Evolutionary conservation across 1,140 invertebrate genomes (phyloP).

Genomic region (Leptopilina boulardi): DNA sequence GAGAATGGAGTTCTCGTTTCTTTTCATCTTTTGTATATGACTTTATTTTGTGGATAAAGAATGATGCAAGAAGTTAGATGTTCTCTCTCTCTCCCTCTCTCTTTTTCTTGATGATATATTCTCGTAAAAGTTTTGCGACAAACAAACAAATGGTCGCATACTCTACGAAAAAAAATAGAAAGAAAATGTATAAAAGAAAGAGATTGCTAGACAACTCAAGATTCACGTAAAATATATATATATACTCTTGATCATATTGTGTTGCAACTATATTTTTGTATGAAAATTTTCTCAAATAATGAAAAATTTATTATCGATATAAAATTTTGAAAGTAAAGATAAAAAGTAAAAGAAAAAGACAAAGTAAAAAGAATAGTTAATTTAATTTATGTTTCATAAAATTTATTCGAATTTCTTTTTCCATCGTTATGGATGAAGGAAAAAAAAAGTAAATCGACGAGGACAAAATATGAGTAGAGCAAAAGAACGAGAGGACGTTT

Average conservation of each 20-base stretch:
- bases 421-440: neutral
- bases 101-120: conserved; percentile 37
- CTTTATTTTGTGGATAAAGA: conserved; percentile 17
- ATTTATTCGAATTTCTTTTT: no score
- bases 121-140: conserved; percentile 29
- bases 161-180: neutral
- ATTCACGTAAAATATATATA: neutral
- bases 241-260: neutral
- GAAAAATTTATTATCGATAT: neutral
- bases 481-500: conserved; percentile 49
- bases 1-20: neutral
- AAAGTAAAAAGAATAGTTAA: no score
- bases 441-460: neutral
- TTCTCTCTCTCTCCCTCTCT: no score
- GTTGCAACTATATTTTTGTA: neutral
- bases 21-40: conserved; percentile 1
- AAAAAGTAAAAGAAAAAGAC: no score
- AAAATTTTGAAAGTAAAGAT: neutral
- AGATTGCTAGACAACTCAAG: conserved; percentile 1
- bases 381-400: no score
- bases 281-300: neutral
- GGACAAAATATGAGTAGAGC: conserved; percentile 30
- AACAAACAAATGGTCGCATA: conserved; percentile 26
- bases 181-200: conserved; percentile 1
- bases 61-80: conserved; percentile 25